A percentile compares a stretch with the other conserved stretches of the same genome.
phyloP scores from a whole-genome alignment of 2,113 vertebrate genomes.

The Nothocercus julius region DNA sequence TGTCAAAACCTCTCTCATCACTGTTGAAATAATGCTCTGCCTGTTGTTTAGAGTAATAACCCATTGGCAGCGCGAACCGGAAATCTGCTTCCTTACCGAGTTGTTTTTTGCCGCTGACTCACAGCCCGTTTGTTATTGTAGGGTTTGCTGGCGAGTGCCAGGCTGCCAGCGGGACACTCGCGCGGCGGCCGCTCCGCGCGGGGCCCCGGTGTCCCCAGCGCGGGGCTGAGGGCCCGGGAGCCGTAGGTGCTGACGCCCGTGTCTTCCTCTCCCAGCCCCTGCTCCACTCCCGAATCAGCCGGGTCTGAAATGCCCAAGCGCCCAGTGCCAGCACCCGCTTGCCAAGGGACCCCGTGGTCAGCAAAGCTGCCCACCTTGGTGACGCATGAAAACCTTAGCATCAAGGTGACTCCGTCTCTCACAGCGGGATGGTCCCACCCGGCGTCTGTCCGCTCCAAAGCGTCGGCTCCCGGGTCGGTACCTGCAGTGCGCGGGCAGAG shows the following conservation, averaged over 20 bases:
- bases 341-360: background rate
- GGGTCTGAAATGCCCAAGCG: background rate
- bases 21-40: slow-evolving; percentile 68
- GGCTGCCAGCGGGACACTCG: slow-evolving; percentile 25
- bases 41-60: slow-evolving; percentile 69
- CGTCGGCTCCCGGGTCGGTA: background rate
- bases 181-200: background rate
- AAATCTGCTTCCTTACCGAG: slow-evolving; percentile 69
- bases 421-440: slow-evolving; percentile 2
- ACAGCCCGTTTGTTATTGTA: slow-evolving; percentile 65
- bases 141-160: slow-evolving; percentile 57
- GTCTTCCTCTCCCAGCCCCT: background rate
- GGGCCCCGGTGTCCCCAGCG: background rate
- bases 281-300: rapidly evolving
- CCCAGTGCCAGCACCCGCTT: background rate
- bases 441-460: slow-evolving; percentile 29
- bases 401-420: background rate
- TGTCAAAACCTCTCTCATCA: slow-evolving; percentile 67
- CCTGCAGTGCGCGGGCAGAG: background rate
- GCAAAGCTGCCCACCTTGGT: background rate
- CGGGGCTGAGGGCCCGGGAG: background rate
- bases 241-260: background rate
- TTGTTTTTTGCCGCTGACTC: slow-evolving; percentile 70
- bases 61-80: slow-evolving; percentile 66
- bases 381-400: background rate